Percentiles rank a stretch among this genome's conserved stretches.
Conservation (phyloP, 2,113 vertebrate species). For the Anoplopoma fimbria region DNA sequence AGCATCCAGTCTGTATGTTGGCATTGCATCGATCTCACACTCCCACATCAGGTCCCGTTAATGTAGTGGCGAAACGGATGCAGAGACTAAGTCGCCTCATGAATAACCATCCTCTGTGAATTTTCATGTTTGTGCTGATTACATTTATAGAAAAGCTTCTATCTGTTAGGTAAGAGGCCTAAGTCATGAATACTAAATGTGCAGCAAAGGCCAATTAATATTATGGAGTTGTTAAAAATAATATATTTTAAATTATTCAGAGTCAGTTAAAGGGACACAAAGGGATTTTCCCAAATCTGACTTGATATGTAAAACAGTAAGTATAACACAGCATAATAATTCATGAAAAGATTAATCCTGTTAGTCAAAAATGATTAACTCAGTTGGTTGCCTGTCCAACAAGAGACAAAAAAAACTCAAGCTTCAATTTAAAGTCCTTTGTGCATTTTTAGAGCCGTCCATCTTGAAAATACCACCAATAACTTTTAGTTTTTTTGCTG, state of each 20-base stretch:
- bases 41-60: slow-evolving; percentile 56
- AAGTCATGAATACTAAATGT: slow-evolving; percentile 60
- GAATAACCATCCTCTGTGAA: slow-evolving; percentile 57
- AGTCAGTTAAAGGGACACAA: slow-evolving; percentile 56
- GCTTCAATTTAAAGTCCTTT: slow-evolving; percentile 17
- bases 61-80: slow-evolving; percentile 47
- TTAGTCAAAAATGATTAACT: slow-evolving; percentile 44
- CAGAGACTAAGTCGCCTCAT: slow-evolving; percentile 32
- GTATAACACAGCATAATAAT: slow-evolving; percentile 41
- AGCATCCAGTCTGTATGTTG: slow-evolving; percentile 54
- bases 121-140: slow-evolving; percentile 58
- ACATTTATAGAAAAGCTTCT: slow-evolving; percentile 45
- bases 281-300: slow-evolving; percentile 51
- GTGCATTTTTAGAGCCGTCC: background rate
- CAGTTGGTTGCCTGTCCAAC: slow-evolving; percentile 33
- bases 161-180: slow-evolving; percentile 43
- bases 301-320: slow-evolving; percentile 47
- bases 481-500: background rate
- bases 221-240: slow-evolving; percentile 71
- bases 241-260: slow-evolving; percentile 74
- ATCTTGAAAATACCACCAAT: background rate
- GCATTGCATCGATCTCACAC: slow-evolving; percentile 35
- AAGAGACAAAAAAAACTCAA: slow-evolving; percentile 4
- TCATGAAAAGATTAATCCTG: slow-evolving; percentile 52
- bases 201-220: slow-evolving; percentile 65